Evolutionary conservation across 2,888 invertebrate genomes (phyloP), one percentile per base, ranked within the genome.

Genomic region (Stomorhina lunata): DNA sequence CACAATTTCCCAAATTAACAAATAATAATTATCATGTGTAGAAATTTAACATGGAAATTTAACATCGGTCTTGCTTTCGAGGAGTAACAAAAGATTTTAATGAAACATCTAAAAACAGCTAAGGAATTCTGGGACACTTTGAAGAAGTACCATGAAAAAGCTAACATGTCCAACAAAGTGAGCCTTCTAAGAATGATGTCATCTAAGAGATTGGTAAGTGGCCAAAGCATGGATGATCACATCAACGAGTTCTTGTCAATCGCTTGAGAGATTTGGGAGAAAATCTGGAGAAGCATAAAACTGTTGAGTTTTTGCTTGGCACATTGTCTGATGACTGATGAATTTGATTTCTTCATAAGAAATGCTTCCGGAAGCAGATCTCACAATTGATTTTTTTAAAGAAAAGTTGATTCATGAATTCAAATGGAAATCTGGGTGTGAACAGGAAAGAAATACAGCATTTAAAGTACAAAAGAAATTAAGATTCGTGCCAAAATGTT

Each of bases 381-480:
- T 78, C 0, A 77, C 72, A 1, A 12, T 77, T 4, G 45, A 72
- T 43, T 40, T 81, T 10, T 45, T 81, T 0, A 76, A 68, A 10
- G 81, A 81, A 15, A 81, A 81, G 12, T 10, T 82, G 0, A 2
- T 79, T 9, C 71, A 79, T 4, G 79, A 84, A 22, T 65, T 15
- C 15, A 75, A 75, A 43, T 29, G 82, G 2, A 78, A 50, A 20
- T 59, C 12, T 5, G 55, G 17, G 0, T 7, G 22, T 57, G 48
- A 40, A 15, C 9, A 20, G 4, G 45, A 43, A 20, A 37, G 15
- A n/a, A 50, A 68, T 25, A 4, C 22, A 2, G 68, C 50, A 0
- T 71, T 71, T 40, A 78, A 73, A 48, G 25, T 48, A 1, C 59
- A 77, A 37, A 75, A 66, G n/a, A 73, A 63, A 12, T n/a, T n/a